Conservation (phyloP, 2,888 invertebrate genomes). For the Phyllotreta striolata region DNA sequence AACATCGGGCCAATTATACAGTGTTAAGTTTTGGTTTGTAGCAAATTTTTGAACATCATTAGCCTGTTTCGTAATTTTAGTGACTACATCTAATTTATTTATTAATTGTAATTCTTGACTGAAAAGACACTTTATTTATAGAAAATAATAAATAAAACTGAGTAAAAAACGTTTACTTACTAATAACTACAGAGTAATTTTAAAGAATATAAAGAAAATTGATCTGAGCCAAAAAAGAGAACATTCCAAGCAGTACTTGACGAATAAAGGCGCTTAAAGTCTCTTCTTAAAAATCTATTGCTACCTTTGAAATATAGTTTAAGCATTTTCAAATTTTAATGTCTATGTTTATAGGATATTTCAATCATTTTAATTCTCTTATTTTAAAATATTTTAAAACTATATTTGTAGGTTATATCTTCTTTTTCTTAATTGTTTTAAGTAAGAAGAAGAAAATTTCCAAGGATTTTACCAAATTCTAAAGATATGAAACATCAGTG, state of each 20-base stretch:
- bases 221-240: slow-evolving; percentile 89
- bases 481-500: no score
- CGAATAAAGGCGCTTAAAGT: slow-evolving; percentile 15
- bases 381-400: no score
- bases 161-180: slow-evolving; percentile 62
- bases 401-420: no score
- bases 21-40: slow-evolving; percentile 64
- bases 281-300: slow-evolving; percentile 7
- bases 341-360: neutral
- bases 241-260: slow-evolving; percentile 64
- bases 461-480: no score
- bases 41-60: slow-evolving; percentile 78
- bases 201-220: slow-evolving; percentile 80
- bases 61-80: slow-evolving; percentile 68
- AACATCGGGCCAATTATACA: slow-evolving; percentile 61
- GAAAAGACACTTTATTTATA: slow-evolving; percentile 45
- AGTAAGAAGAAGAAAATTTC: no score
- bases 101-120: slow-evolving; percentile 66
- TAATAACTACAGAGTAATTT: slow-evolving; percentile 71
- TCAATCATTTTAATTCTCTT: neutral
- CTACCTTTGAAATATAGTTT: slow-evolving; percentile 4
- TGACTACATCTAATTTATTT: slow-evolving; percentile 73
- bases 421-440: no score
- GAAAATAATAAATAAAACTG: neutral
- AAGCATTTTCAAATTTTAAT: slow-evolving; percentile 1